Conservation (phyloP, 2,888 invertebrate genomes). For the Geophilus truncorum region DNA sequence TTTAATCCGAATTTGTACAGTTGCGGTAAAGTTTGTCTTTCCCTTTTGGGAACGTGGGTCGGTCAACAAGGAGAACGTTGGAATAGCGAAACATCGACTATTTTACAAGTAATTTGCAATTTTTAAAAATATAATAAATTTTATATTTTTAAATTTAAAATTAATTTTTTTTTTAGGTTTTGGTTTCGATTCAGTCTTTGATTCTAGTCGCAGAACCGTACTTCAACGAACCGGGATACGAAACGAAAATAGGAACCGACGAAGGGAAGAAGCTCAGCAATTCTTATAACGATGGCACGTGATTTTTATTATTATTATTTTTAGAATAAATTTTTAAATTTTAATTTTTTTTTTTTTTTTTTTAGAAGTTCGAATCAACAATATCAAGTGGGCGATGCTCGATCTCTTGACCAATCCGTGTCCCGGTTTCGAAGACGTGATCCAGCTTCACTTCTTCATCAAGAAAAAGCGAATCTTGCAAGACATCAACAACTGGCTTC, state of each 20-base stretch:
- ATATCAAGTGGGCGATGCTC: conserved; percentile 45
- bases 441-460: conserved; percentile 43
- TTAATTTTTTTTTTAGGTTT: conserved; percentile 30
- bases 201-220: conserved; percentile 46
- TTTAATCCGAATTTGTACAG: conserved; percentile 42
- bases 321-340: no score
- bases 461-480: conserved; percentile 43
- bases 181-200: conserved; percentile 46
- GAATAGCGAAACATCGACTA: conserved; percentile 33
- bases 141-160: neutral
- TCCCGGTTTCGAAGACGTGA: conserved; percentile 44
- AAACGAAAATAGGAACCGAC: conserved; percentile 43
- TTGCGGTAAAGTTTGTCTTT: conserved; percentile 33
- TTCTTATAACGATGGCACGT: neutral
- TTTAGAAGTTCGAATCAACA: conserved; percentile 36
- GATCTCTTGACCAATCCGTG: conserved; percentile 43
- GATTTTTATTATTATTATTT: neutral
- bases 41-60: conserved; percentile 32
- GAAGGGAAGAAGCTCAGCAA: neutral
- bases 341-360: neutral
- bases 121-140: neutral
- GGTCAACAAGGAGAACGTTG: conserved; percentile 32
- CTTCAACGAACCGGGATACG: conserved; percentile 47
- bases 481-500: conserved; percentile 8
- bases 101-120: conserved; percentile 3